phyloP scores from a whole-genome alignment of 1,140 invertebrate species.

The Eupeodes corollae region DNA sequence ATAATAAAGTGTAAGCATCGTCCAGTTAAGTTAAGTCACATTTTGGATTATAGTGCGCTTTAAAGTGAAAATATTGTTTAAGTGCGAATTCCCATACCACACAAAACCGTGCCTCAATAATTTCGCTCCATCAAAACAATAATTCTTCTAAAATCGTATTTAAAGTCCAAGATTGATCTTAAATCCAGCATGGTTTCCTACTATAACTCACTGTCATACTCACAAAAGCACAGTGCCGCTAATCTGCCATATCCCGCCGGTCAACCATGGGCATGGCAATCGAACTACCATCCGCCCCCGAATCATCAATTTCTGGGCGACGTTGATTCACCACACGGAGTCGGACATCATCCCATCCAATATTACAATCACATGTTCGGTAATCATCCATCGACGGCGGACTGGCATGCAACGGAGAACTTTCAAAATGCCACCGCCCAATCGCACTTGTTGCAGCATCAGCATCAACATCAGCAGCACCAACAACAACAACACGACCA shows the following conservation, averaged over 20 bases:
- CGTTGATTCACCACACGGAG: slow-evolving; percentile 37
- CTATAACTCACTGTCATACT: slow-evolving; percentile 29
- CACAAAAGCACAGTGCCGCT: slow-evolving; percentile 31
- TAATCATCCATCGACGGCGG: slow-evolving; percentile 15
- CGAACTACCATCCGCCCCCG: slow-evolving; percentile 35
- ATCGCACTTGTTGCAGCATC: slow-evolving; percentile 39
- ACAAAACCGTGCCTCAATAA: too few species aligned
- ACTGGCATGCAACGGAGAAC: slow-evolving; percentile 32
- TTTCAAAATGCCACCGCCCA: slow-evolving; percentile 27
- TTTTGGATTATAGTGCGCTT: too few species aligned
- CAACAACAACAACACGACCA: slow-evolving; percentile 31
- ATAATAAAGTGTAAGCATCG: too few species aligned
- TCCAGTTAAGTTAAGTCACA: too few species aligned
- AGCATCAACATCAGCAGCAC: slow-evolving; percentile 31
- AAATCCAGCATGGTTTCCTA: slow-evolving; percentile 24
- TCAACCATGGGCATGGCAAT: slow-evolving; percentile 31
- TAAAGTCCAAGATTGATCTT: slow-evolving; percentile 13
- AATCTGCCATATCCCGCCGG: slow-evolving; percentile 28
- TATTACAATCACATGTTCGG: slow-evolving; percentile 32
- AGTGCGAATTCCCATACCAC: too few species aligned
- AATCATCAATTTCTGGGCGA: slow-evolving; percentile 41
- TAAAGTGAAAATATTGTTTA: too few species aligned
- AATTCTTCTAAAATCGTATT: too few species aligned
- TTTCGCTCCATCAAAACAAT: too few species aligned
- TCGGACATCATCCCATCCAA: slow-evolving; percentile 39